Evolutionary conservation across 1,140 invertebrate species (phyloP), one percentile per base, ranked within the genome.

Genomic region (Tribolium madens): DNA sequence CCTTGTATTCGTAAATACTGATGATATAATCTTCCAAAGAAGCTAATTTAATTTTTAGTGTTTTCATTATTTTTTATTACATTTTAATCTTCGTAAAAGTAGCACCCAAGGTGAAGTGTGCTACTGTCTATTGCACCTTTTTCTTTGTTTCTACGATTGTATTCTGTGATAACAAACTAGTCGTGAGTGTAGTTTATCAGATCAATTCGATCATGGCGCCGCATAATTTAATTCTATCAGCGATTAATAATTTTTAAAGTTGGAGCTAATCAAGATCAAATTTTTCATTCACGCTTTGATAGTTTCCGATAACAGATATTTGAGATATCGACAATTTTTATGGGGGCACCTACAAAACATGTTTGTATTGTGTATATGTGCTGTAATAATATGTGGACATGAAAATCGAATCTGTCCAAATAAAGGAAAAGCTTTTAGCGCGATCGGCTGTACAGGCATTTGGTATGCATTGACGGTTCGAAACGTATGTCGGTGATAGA

Each of bases 401-500:
- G 21, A 52, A 72, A 72, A 72, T 72, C 70, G 70, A 50, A 72
- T 72, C 70, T 50, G 46, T 72, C 42, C 46, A 72, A 72, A 72
- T 72, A 72, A 72, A 72, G 70, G 70, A 72, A 64, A 50, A 72
- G 70, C 47, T 72, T 72, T 72, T 72, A 72, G 50, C 42, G 46
- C 70, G 70, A 50, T 72, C 70, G 70, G 46, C 18, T 72, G 46
- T 72, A 72, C 31, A 72, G 46, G 47, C 47, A 71, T 72, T 72
- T 52, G 64, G 60, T 70, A 76, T 72, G 75, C 75, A 76, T 76
- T 68, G 75, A 76, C 64, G 75, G 74, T 71, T 71, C 46, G 21
- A 42, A 75, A 31, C 73, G 73, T 75, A 71, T 33, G 64, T 76
- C 47, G 68, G 46, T 71, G 75, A 76, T 76, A 71, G 75, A 76